Percentiles rank a stretch among this genome's conserved stretches.
phyloP scores from a whole-genome alignment of 2,113 vertebrate genomes.

The Ornithorhynchus anatinus region DNA sequence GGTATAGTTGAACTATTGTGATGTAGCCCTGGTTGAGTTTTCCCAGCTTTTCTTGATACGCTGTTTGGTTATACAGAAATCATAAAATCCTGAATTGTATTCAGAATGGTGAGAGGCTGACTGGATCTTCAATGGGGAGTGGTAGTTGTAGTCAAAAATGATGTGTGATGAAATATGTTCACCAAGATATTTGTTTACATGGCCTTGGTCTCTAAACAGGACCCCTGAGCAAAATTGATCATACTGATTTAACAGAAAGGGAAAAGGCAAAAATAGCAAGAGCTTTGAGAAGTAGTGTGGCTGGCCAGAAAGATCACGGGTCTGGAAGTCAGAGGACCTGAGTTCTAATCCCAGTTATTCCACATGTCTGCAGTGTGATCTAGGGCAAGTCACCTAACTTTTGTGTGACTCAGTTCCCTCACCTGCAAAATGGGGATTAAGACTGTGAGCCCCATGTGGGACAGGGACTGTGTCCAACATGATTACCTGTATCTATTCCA shows the following conservation, averaged over 20 bases:
- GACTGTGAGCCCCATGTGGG: no score
- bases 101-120: neutral
- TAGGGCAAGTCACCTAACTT: no score
- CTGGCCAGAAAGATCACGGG: neutral
- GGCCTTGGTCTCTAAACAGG: no score
- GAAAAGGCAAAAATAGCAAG: neutral
- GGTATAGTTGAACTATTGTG: neutral
- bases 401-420: no score
- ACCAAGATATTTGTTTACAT: no score
- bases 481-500: no score
- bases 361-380: no score
- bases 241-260: neutral
- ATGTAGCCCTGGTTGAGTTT: neutral
- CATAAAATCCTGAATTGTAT: neutral
- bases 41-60: neutral
- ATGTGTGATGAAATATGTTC: no score
- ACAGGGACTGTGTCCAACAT: no score
- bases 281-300: neutral
- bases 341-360: neutral
- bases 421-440: no score
- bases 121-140: neutral
- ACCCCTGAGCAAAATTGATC: no score
- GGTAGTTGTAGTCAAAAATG: neutral
- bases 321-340: neutral
- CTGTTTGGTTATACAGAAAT: neutral